phyloP scores from a whole-genome alignment of 1,140 invertebrate species.

The Hyles euphorbiae region DNA sequence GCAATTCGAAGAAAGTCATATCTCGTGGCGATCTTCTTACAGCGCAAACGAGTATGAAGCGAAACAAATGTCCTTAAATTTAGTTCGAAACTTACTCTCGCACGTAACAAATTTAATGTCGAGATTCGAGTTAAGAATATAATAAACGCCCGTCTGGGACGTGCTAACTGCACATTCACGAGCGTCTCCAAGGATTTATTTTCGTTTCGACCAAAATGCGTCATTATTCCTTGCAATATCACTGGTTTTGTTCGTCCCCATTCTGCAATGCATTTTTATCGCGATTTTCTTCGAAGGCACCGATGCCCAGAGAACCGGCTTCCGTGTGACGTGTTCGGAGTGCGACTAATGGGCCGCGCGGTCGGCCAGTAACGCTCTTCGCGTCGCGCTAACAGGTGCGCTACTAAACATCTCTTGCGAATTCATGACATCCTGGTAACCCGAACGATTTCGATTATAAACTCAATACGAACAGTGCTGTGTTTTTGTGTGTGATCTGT shows the following conservation, averaged over 20 bases:
- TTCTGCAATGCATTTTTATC: constrained; percentile 24
- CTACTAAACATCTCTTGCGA: constrained; percentile 32
- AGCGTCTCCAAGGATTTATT: constrained; percentile 5
- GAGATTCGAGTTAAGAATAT: constrained; percentile 1
- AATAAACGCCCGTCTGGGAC: constrained; percentile 1
- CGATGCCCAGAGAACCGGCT: constrained; percentile 60
- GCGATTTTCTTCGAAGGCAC: constrained; percentile 50
- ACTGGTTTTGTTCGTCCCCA: constrained; percentile 6
- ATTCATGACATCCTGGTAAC: constrained; percentile 41
- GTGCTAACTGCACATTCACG: constrained; percentile 6
- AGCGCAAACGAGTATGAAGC: too few species aligned
- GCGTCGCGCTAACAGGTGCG: constrained; percentile 62
- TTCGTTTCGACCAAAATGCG: constrained; percentile 10
- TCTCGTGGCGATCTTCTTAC: too few species aligned
- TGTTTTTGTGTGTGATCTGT: neutral
- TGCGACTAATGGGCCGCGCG: constrained; percentile 54
- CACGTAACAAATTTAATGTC: too few species aligned
- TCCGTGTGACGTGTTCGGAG: constrained; percentile 60
- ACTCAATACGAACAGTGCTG: constrained; percentile 2
- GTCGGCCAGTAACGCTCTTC: constrained; percentile 59
- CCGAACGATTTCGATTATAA: constrained; percentile 5
- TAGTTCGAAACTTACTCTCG: neutral
- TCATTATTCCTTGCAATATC: constrained; percentile 17
- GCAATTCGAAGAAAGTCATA: too few species aligned
- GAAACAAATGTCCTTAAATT: neutral